These are phyloP conservation scores for Schizotus pectinicornis DNA, from an alignment of 2,888 invertebrate species.

Conservation along the genomic window DNA sequence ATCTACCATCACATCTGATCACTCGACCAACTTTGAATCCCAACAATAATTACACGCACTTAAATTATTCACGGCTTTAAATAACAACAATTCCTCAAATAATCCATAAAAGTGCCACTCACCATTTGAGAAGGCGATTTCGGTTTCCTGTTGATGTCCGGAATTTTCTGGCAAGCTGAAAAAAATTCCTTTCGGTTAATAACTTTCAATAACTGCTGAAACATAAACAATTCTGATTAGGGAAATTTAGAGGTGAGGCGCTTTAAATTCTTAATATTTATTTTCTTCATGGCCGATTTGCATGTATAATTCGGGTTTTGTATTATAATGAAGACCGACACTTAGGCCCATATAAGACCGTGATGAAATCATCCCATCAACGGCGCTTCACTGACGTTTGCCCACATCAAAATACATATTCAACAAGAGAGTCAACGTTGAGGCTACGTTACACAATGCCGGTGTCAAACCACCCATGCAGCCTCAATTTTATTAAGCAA, in stretches of 20 bases:
- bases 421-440: not conserved
- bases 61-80: too few species aligned
- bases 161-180: conserved; percentile 68
- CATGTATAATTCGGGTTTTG: not conserved
- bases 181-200: too few species aligned
- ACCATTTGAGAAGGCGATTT: conserved; percentile 93
- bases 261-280: not conserved
- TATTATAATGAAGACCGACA: not conserved
- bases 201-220: conserved; percentile 12
- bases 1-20: not conserved
- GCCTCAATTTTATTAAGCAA: conserved; percentile 5
- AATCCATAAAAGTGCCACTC: conserved; percentile 56
- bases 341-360: not conserved
- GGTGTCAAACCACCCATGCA: conserved; percentile 18
- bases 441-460: not conserved
- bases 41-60: not conserved
- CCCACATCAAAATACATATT: conserved; percentile 11
- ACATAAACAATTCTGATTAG: conserved; percentile 10
- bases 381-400: not conserved
- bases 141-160: conserved; percentile 72
- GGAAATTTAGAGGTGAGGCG: not conserved
- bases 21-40: not conserved
- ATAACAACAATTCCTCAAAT: not conserved
- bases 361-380: conserved; percentile 18
- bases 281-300: not conserved